Evolutionary conservation across 1,140 invertebrate genomes (phyloP).

Genomic region (Psilanteris sp.): DNA sequence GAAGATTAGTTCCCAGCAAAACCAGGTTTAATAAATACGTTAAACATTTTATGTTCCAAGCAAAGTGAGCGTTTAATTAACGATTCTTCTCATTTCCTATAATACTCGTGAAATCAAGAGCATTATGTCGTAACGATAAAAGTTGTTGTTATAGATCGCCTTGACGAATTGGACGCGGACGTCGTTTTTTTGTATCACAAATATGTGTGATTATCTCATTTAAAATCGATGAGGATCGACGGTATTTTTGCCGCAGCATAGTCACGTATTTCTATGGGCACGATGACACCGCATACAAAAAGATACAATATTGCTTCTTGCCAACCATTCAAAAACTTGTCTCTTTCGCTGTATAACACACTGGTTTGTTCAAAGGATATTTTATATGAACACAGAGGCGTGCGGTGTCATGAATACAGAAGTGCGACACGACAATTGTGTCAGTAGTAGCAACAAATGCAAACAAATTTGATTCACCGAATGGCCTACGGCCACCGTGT

Average conservation of each 20-base stretch:
- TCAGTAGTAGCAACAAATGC: conserved; percentile 60
- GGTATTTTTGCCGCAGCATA: neutral
- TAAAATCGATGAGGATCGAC: neutral
- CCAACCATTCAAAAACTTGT: conserved; percentile 8
- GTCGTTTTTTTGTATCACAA: too few relatives aligned
- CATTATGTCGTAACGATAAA: too few relatives aligned
- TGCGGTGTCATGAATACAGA: conserved; percentile 13
- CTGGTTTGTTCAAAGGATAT: conserved; percentile 12
- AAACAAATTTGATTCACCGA: conserved; percentile 66
- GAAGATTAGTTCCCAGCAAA: too few relatives aligned
- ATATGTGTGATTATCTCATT: neutral
- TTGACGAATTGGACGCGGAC: too few relatives aligned
- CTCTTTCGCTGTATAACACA: conserved; percentile 14
- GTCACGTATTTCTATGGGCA: conserved; percentile 1
- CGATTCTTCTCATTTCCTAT: too few relatives aligned
- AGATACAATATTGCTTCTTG: conserved; percentile 5
- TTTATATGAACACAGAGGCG: conserved; percentile 5
- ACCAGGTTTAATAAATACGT: too few relatives aligned
- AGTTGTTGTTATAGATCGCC: too few relatives aligned
- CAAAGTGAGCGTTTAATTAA: too few relatives aligned
- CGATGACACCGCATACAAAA: conserved; percentile 1
- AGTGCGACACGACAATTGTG: conserved; percentile 46
- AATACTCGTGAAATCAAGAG: too few relatives aligned
- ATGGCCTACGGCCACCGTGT: conserved; percentile 19
- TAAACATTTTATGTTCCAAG: too few relatives aligned